A percentile compares a stretch with the other conserved stretches of the same genome.
These are phyloP conservation scores for Bos indicus DNA, from an alignment of 2,113 vertebrate species.

Conservation along the genomic window DNA sequence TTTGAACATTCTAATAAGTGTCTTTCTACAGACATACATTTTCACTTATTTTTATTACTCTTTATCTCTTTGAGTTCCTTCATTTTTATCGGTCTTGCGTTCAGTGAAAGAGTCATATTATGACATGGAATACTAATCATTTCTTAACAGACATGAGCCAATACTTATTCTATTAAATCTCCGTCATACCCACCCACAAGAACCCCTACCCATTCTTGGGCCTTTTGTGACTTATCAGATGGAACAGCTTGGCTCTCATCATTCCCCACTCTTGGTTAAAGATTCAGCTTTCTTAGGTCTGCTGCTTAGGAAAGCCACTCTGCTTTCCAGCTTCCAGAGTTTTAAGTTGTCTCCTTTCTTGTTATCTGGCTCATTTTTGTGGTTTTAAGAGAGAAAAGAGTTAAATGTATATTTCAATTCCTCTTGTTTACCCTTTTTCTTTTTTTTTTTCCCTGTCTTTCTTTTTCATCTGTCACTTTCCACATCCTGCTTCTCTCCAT, in stretches of 20 bases:
- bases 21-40: background rate
- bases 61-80: background rate
- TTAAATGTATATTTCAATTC: background rate
- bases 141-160: background rate
- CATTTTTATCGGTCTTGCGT: background rate
- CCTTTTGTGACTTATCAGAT: conserved; percentile 1
- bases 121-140: background rate
- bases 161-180: background rate
- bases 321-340: conserved; percentile 11
- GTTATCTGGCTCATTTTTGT: background rate
- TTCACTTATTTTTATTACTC: conserved; percentile 10
- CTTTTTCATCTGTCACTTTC: background rate
- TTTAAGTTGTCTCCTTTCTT: background rate
- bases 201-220: background rate
- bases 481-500: background rate
- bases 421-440: background rate
- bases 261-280: background rate
- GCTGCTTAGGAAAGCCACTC: background rate
- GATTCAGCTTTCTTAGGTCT: background rate
- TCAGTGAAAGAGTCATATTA: background rate
- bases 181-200: background rate
- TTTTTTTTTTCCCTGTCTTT: background rate
- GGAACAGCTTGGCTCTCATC: background rate
- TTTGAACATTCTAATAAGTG: background rate
- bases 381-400: background rate